Conservation (phyloP, 2,888 invertebrate genomes). For the Deilephila porcellus region DNA sequence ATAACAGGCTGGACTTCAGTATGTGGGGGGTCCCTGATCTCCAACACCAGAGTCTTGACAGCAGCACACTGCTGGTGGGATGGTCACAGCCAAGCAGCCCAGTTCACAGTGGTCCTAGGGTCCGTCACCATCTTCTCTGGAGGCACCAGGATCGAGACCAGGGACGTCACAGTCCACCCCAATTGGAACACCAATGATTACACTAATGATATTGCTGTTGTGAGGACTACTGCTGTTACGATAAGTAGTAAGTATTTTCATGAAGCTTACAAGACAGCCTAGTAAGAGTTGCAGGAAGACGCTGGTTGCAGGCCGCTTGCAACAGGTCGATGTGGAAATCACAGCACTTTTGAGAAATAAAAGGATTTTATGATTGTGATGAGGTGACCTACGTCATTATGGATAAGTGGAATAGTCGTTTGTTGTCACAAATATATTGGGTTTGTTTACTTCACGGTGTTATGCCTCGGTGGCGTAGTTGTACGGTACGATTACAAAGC, state of each 20-base stretch:
- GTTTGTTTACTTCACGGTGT: no score
- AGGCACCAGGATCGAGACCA: conserved; percentile 64
- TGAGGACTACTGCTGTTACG: conserved; percentile 54
- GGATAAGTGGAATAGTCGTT: no score
- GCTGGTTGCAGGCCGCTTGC: no score
- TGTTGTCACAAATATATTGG: no score
- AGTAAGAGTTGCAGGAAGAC: no score
- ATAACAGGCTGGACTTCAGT: conserved; percentile 65
- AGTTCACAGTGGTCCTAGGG: conserved; percentile 70
- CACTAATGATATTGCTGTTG: conserved; percentile 68
- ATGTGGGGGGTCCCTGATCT: conserved; percentile 72
- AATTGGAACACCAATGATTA: conserved; percentile 61
- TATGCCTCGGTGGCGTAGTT: no score
- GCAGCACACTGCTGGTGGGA: conserved; percentile 80
- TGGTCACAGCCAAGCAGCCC: conserved; percentile 60
- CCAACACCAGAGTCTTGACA: conserved; percentile 64
- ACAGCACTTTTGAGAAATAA: no score
- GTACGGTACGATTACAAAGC: no score
- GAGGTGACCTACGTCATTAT: no score
- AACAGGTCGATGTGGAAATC: no score
- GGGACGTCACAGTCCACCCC: conserved; percentile 59
- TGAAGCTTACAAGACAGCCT: no score
- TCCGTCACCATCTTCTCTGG: conserved; percentile 70
- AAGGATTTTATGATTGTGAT: no score
- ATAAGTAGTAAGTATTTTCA: conserved; percentile 61